Base-by-base conservation (phyloP, 2,888 invertebrate species). In the Phania funesta region DNA sequence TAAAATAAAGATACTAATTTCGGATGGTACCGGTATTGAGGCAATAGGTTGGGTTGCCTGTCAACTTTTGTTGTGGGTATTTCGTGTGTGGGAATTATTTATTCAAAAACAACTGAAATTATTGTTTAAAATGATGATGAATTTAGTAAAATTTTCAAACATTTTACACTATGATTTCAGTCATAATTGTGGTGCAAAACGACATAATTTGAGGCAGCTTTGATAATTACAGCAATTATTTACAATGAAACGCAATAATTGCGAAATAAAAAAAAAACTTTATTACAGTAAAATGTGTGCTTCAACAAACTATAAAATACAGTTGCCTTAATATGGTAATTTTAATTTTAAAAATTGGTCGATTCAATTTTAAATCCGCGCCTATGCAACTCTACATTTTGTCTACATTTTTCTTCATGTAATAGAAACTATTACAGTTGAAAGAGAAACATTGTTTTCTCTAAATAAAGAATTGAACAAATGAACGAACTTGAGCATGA, bases 221-320 rank as follows among this genome's bases (percentile, higher is more conserved):
- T 16, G 20, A 38, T 54, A 73, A 77, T 77, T 71, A 56, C 38
- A 62, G 70, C 35, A 80, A 76, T 80, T 71, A 76, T 5, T n/a
- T 6, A 35, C 18, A 56, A 16, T 29, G 38, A 48, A 65, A 46
- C 18, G 20, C 5, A 18, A 18, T n/a, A 18, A 44, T 16, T 18
- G 2, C 4, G 5, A 65, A 44, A 60, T n/a, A 20, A 29, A 20
- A 46, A 29, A 62, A 18, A 62, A 44, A 2, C 6, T 26, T n/a
- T 11, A 13, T 4, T 13, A n/a, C n/a, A 38, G n/a, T n/a, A n/a
- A n/a, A n/a, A n/a, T n/a, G n/a, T n/a, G n/a, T n/a, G n/a, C n/a
- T n/a, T n/a, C n/a, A n/a, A n/a, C n/a, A n/a, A n/a, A n/a, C n/a
- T n/a, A n/a, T n/a, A n/a, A n/a, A n/a, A n/a, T n/a, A n/a, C n/a